Evolutionary conservation across 30 jellyfish, hydroid and myxozoan genomes (phyloP).

Genomic region (Catostylus mosaicus): DNA sequence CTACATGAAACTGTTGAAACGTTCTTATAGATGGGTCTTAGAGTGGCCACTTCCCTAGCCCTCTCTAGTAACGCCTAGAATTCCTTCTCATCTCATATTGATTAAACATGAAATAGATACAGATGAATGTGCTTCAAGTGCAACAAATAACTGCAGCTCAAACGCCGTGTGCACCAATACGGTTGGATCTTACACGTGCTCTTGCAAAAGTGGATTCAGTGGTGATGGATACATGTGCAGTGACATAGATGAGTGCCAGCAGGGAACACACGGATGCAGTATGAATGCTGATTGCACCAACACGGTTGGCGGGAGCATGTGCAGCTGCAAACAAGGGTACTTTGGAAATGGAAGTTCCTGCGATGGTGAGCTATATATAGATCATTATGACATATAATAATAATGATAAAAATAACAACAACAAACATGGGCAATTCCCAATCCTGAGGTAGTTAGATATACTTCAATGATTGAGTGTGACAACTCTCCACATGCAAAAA

Average conservation of each 20-base stretch:
- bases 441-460: too few relatives aligned
- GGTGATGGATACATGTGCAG: constrained; percentile 43
- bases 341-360: constrained; percentile 43
- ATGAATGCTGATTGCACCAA: constrained; percentile 48
- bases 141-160: constrained; percentile 49
- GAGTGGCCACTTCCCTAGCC: too few relatives aligned
- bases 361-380: constrained; percentile 8
- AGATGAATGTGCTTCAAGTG: constrained; percentile 38
- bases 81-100: too few relatives aligned
- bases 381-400: background rate
- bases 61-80: too few relatives aligned
- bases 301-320: constrained; percentile 2
- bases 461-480: too few relatives aligned
- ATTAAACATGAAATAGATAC: background rate
- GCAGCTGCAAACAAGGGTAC: constrained; percentile 34
- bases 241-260: constrained; percentile 14
- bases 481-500: too few relatives aligned
- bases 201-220: constrained; percentile 38
- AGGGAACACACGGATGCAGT: constrained; percentile 24
- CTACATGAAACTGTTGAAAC: too few relatives aligned
- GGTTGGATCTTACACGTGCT: constrained; percentile 51
- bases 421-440: too few relatives aligned
- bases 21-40: too few relatives aligned
- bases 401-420: background rate
- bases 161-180: constrained; percentile 41